Evolutionary conservation across 1,140 invertebrate genomes (phyloP).

Genomic region (Condylostylus longicornis): DNA sequence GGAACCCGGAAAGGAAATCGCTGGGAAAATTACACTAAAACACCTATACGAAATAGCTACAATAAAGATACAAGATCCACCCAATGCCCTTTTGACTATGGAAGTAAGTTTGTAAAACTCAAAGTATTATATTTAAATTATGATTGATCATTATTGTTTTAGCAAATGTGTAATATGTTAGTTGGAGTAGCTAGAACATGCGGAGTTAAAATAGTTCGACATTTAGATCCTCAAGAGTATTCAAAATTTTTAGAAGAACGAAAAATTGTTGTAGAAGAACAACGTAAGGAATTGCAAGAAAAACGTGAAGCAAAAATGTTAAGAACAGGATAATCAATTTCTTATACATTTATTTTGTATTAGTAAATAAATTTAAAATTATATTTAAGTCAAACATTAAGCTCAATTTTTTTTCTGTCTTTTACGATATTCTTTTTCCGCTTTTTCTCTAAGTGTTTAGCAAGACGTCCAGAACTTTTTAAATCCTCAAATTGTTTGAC

Average conservation of each 20-base stretch:
- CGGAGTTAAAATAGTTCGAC: conserved; percentile 75
- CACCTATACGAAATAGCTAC: conserved; percentile 97
- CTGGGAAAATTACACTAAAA: conserved; percentile 85
- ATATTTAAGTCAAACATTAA: conserved; percentile 18
- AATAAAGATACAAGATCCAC: conserved; percentile 79
- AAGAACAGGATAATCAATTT: conserved; percentile 42
- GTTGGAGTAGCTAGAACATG: conserved; percentile 58
- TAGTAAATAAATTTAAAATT: conserved; percentile 21
- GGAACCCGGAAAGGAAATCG: conserved; percentile 60
- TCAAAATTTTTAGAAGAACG: conserved; percentile 67
- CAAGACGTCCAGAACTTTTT: conserved; percentile 51
- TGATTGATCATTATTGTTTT: conserved; percentile 30
- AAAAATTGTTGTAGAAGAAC: conserved; percentile 51
- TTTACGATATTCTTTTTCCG: conserved; percentile 47
- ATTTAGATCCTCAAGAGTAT: conserved; percentile 72
- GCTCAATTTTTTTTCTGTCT: conserved; percentile 35
- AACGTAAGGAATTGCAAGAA: conserved; percentile 66
- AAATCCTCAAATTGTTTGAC: conserved; percentile 57
- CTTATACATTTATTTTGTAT: conserved; percentile 6
- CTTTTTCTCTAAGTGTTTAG: conserved; percentile 58
- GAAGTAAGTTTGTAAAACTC: conserved; percentile 19
- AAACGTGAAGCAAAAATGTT: conserved; percentile 86
- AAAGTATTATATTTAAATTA: background rate
- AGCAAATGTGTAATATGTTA: conserved; percentile 68
- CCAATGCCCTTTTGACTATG: conserved; percentile 42